Conservation (phyloP, 2,888 invertebrate genomes). For the Magallana nippona region DNA sequence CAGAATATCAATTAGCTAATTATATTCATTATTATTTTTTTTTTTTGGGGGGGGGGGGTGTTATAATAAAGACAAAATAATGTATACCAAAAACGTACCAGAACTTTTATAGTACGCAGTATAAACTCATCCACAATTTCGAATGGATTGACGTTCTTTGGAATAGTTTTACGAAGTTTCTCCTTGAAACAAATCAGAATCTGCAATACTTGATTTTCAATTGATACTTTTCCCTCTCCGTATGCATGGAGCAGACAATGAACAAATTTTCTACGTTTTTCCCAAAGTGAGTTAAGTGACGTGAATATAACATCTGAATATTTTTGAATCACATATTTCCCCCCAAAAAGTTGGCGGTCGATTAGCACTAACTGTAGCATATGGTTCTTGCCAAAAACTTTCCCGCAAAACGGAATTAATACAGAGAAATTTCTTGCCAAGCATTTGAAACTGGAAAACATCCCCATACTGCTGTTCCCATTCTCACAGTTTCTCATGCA, state of each 20-base stretch:
- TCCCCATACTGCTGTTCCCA: not conserved
- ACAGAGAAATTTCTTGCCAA: not conserved
- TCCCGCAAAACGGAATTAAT: not conserved
- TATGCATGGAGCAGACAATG: too few species aligned
- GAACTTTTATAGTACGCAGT: not conserved
- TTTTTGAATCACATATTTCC: too few species aligned
- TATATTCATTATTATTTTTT: too few species aligned
- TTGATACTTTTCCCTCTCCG: too few species aligned
- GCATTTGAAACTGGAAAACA: not conserved
- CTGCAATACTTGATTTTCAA: too few species aligned
- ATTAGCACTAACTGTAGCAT: not conserved
- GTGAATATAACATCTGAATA: not conserved
- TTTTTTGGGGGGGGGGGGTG: too few species aligned
- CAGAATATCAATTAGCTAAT: too few species aligned
- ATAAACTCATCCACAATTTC: not conserved
- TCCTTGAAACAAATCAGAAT: not conserved
- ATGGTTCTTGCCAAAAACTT: not conserved
- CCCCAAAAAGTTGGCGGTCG: not conserved
- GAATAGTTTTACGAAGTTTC: not conserved
- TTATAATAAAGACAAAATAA: too few species aligned
- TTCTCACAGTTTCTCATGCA: not conserved
- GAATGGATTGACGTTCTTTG: not conserved
- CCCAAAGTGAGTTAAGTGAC: too few species aligned
- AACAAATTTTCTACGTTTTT: too few species aligned
- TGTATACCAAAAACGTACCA: not conserved